Evolutionary conservation across 1,140 invertebrate genomes (phyloP).

Genomic region (Caenorhabditis brenneri): DNA sequence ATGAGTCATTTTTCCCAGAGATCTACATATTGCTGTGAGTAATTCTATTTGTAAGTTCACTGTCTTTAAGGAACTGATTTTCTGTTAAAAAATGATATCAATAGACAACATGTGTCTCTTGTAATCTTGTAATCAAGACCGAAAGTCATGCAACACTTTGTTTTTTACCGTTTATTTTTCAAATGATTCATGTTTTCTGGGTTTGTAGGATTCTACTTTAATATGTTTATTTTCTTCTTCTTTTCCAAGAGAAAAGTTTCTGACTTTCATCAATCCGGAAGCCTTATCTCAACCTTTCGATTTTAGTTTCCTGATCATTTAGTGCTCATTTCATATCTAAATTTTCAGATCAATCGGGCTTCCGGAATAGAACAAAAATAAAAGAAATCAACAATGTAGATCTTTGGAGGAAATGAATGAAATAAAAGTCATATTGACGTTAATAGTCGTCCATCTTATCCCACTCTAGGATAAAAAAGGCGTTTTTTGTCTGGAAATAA

Average conservation of each 20-base stretch:
- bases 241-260: not conserved
- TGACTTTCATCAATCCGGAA: not conserved
- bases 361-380: not conserved
- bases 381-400: not conserved
- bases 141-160: slow-evolving; percentile 3
- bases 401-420: not conserved
- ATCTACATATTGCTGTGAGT: not conserved
- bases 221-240: too few relatives aligned
- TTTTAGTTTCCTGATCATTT: not conserved
- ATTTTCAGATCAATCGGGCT: not conserved
- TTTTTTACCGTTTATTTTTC: not conserved
- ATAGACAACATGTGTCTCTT: not conserved
- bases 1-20: slow-evolving; percentile 19
- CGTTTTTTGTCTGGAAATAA: not conserved
- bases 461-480: not conserved
- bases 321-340: not conserved
- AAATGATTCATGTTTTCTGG: not conserved
- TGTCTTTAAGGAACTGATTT: slow-evolving; percentile 5
- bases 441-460: not conserved
- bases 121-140: not conserved
- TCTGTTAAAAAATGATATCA: not conserved
- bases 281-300: not conserved
- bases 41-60: not conserved
- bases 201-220: slow-evolving; percentile 13
- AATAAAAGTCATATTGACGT: slow-evolving; percentile 23